A percentile compares a stretch with the other conserved stretches of the same genome.
phyloP scores from a whole-genome alignment of 2,113 vertebrate species.

The Aegithalos caudatus region DNA sequence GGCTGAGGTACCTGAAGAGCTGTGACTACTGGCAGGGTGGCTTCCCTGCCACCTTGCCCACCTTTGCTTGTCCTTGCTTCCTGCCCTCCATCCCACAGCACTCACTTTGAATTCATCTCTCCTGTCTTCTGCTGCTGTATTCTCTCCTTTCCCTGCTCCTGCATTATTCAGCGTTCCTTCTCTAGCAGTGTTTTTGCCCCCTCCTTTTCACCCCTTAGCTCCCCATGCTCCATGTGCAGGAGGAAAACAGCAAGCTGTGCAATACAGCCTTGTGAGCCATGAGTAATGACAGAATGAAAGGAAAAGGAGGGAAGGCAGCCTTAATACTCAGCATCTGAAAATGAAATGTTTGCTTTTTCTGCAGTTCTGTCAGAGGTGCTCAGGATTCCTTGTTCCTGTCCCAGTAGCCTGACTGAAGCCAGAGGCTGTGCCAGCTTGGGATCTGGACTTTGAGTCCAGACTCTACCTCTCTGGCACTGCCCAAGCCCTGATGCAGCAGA shows the following conservation, averaged over 20 bases:
- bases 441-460: neutral
- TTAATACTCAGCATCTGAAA: neutral
- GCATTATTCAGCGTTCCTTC: neutral
- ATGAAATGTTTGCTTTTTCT: neutral
- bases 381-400: neutral
- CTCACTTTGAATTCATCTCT: neutral
- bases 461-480: neutral
- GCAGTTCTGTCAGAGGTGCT: neutral
- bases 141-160: neutral
- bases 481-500: neutral
- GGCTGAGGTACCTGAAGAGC: neutral
- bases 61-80: neutral
- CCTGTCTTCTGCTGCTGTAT: neutral
- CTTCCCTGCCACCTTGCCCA: accelerated
- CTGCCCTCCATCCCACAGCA: neutral
- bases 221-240: neutral
- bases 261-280: neutral
- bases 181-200: neutral
- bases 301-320: neutral
- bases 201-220: neutral
- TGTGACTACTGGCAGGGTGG: neutral
- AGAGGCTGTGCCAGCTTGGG: neutral
- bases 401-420: neutral
- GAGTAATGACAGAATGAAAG: neutral
- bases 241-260: neutral